Conservation (phyloP, 2,797 vertebrate species). For the Merluccius polli region DNA sequence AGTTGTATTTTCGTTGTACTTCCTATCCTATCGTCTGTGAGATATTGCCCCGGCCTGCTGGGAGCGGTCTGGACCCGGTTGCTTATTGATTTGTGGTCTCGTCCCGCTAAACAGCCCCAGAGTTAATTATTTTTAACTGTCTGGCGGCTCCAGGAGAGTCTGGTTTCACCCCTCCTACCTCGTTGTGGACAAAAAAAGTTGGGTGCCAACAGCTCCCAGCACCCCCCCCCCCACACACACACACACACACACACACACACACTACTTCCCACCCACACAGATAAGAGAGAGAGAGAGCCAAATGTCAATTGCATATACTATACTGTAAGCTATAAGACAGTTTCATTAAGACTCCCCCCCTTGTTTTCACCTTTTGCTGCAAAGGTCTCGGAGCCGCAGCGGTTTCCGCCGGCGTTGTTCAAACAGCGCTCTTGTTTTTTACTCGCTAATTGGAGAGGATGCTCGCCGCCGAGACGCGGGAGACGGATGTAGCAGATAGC, state of each 20-base stretch:
- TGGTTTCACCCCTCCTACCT: slow-evolving; percentile 40
- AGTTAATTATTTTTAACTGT: slow-evolving; percentile 64
- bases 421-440: slow-evolving; percentile 61
- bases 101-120: slow-evolving; percentile 57
- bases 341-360: slow-evolving; percentile 39
- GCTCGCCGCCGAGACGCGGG: slow-evolving; percentile 29
- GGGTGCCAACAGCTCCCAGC: slow-evolving; percentile 49
- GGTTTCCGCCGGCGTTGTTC: slow-evolving; percentile 39
- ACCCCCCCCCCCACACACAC: neutral
- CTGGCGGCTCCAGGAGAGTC: slow-evolving; percentile 45
- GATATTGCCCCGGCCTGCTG: slow-evolving; percentile 34
- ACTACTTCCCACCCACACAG: too few species aligned
- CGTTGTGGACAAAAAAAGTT: slow-evolving; percentile 50
- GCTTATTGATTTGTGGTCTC: slow-evolving; percentile 62
- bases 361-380: slow-evolving; percentile 30
- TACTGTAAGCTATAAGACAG: slow-evolving; percentile 56
- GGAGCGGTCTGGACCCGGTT: slow-evolving; percentile 44
- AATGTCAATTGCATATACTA: slow-evolving; percentile 45
- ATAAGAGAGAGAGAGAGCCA: slow-evolving; percentile 54
- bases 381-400: slow-evolving; percentile 31
- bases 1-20: slow-evolving; percentile 27
- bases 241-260: neutral
- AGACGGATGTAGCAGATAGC: slow-evolving; percentile 43
- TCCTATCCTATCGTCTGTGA: slow-evolving; percentile 51
- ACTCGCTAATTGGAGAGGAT: slow-evolving; percentile 69